These are phyloP conservation scores for Babyrousa celebensis DNA, from an alignment of 2,797 vertebrate species.

Conservation along the genomic window DNA sequence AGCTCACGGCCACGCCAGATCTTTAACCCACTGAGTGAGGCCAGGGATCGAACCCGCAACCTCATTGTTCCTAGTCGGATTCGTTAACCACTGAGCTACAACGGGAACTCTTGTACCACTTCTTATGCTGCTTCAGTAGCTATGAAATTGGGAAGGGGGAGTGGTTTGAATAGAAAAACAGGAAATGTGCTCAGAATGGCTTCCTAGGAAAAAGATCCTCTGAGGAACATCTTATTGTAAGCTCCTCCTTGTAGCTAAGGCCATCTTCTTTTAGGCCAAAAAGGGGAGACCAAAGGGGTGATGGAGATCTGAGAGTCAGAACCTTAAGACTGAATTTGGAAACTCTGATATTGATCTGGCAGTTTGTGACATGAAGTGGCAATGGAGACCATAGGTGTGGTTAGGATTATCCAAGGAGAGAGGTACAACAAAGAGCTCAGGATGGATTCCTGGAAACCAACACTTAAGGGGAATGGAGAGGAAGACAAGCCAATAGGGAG, in stretches of 20 bases:
- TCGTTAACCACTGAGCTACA: too few species aligned
- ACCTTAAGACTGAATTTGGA: slow-evolving; percentile 22
- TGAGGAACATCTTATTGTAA: not conserved
- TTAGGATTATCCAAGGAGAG: not conserved
- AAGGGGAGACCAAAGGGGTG: not conserved
- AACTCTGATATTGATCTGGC: not conserved
- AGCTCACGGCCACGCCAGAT: too few species aligned
- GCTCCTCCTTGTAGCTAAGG: not conserved
- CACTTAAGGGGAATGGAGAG: not conserved
- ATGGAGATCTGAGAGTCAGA: not conserved
- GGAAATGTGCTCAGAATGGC: not conserved
- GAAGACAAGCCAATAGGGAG: not conserved
- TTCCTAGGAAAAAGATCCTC: slow-evolving; percentile 7
- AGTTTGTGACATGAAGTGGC: not conserved
- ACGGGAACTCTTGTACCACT: not conserved
- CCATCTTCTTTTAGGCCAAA: slow-evolving; percentile 38
- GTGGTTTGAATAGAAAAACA: not conserved
- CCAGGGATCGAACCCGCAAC: too few species aligned
- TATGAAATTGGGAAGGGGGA: not conserved
- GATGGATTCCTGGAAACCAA: slow-evolving; percentile 6
- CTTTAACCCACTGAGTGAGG: too few species aligned
- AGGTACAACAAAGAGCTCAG: not conserved
- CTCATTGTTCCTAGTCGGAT: too few species aligned
- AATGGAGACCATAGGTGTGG: not conserved
- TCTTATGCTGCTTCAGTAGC: not conserved